Evolutionary conservation across 2,113 vertebrate species (phyloP).

Genomic region (Odontesthes bonariensis): DNA sequence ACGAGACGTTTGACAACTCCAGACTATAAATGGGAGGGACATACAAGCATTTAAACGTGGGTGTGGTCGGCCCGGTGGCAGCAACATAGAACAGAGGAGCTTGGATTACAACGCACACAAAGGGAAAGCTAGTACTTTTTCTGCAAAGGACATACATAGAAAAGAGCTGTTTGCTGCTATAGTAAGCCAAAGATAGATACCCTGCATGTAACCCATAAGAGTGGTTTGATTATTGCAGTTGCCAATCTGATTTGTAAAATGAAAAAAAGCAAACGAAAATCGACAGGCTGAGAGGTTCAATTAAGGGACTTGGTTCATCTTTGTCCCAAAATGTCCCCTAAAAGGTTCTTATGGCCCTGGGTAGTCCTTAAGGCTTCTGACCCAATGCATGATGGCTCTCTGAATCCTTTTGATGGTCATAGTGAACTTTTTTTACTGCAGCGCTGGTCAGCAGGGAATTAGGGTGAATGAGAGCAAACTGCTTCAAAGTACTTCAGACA

Average conservation of each 20-base stretch:
- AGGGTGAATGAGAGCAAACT: conserved; percentile 67
- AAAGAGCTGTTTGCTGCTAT: too few species aligned
- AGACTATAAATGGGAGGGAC: neutral
- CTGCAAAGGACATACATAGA: neutral
- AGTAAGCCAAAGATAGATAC: too few species aligned
- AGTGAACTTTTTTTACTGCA: conserved; percentile 9
- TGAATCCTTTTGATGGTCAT: conserved; percentile 32
- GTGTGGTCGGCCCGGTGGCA: neutral
- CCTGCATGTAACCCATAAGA: neutral
- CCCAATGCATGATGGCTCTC: conserved; percentile 12
- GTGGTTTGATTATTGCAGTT: neutral
- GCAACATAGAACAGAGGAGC: neutral
- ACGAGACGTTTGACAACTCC: neutral
- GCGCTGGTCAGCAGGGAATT: conserved; percentile 42
- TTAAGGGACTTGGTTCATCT: neutral
- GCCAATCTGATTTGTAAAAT: neutral
- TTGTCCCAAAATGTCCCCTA: neutral
- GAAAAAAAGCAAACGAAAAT: conserved; percentile 5
- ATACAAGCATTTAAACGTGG: neutral
- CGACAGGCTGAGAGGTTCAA: neutral
- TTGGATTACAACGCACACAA: conserved; percentile 1
- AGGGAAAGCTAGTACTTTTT: neutral
- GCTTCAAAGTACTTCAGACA: conserved; percentile 72
- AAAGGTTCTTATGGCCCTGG: neutral
- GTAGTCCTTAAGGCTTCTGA: conserved; percentile 12